Percentiles rank a stretch among this genome's conserved stretches.
phyloP scores from a whole-genome alignment of 2,888 invertebrate genomes.

The Boloria euphrosyne region DNA sequence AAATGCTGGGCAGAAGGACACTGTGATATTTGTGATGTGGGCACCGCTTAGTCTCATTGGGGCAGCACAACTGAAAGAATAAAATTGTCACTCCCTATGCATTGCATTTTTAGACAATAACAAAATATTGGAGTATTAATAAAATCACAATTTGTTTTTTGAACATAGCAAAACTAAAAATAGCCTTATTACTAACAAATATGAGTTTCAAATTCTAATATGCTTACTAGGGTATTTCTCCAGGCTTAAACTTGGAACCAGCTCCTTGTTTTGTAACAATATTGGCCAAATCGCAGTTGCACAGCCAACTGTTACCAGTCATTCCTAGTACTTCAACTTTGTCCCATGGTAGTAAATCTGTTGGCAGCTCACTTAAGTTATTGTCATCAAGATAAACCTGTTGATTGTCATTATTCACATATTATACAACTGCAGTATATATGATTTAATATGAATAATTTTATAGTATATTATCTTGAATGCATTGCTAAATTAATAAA shows the following conservation, averaged over 20 bases:
- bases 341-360: slow-evolving; percentile 80
- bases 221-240: slow-evolving; percentile 72
- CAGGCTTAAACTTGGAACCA: slow-evolving; percentile 63
- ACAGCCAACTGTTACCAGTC: slow-evolving; percentile 85
- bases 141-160: too few relatives aligned
- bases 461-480: too few relatives aligned
- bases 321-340: slow-evolving; percentile 81
- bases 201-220: too few relatives aligned
- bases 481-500: too few relatives aligned
- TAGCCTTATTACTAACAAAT: too few relatives aligned
- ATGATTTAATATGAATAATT: too few relatives aligned
- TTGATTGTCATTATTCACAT: background rate
- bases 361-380: slow-evolving; percentile 78
- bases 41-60: slow-evolving; percentile 70
- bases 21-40: slow-evolving; percentile 67
- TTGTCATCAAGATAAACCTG: slow-evolving; percentile 84
- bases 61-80: slow-evolving; percentile 57
- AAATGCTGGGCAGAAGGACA: slow-evolving; percentile 68
- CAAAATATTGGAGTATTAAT: background rate
- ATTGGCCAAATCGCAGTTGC: slow-evolving; percentile 81
- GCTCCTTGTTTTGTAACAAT: slow-evolving; percentile 70
- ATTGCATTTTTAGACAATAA: background rate
- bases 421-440: background rate
- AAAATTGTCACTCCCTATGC: background rate
- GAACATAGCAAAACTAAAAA: too few relatives aligned